These are phyloP conservation scores for Clarias laeviceps DNA, from an alignment of 2,797 vertebrate species.

Conservation along the genomic window DNA sequence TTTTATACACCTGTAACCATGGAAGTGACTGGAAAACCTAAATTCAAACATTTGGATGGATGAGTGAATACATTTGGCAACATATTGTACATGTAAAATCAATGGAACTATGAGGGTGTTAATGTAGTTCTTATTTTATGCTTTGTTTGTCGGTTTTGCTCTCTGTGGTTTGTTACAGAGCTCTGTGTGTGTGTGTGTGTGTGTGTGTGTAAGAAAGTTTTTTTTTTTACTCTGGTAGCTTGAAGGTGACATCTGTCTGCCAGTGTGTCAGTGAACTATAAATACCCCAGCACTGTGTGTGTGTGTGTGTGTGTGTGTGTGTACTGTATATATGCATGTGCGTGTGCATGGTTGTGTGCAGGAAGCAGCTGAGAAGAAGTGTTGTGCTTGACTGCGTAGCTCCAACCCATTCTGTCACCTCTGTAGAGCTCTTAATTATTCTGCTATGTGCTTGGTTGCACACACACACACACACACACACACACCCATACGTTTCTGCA, in stretches of 20 bases:
- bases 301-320: slow-evolving; percentile 75
- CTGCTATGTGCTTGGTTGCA: slow-evolving; percentile 57
- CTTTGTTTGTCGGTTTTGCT: slow-evolving; percentile 56
- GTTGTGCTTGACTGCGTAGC: slow-evolving; percentile 73
- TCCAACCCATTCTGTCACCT: slow-evolving; percentile 77
- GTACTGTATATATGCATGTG: slow-evolving; percentile 70
- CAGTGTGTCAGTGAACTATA: slow-evolving; percentile 68
- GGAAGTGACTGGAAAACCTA: too few species aligned
- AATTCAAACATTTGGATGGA: too few species aligned
- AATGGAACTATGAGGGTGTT: slow-evolving; percentile 56
- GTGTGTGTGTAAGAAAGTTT: not conserved
- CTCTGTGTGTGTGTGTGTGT: not conserved
- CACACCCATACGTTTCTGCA: slow-evolving; percentile 29
- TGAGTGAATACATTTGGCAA: too few species aligned
- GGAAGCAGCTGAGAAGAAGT: slow-evolving; percentile 78
- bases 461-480: slow-evolving; percentile 21
- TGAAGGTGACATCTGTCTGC: slow-evolving; percentile 79
- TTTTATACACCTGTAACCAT: too few species aligned
- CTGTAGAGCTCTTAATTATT: slow-evolving; percentile 81
- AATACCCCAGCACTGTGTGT: slow-evolving; percentile 69
- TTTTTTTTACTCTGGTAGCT: slow-evolving; percentile 68
- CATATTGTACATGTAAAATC: slow-evolving; percentile 44
- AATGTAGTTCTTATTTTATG: slow-evolving; percentile 64
- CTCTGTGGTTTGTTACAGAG: slow-evolving; percentile 40
- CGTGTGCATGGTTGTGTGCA: slow-evolving; percentile 74